Conservation (phyloP, 2,113 vertebrate genomes). For the Suncus etruscus region DNA sequence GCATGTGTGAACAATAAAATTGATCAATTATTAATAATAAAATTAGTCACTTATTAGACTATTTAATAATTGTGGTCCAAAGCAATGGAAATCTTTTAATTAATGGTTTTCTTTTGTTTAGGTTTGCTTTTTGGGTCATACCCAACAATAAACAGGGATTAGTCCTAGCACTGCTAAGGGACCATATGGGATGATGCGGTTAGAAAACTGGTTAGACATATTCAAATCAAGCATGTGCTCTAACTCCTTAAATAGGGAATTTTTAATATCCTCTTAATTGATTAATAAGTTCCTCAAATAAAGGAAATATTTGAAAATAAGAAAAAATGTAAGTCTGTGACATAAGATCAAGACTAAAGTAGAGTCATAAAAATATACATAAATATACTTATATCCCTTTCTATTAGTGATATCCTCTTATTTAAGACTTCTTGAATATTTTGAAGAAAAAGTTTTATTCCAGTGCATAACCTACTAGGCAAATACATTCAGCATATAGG, state of each 20-base stretch:
- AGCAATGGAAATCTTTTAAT: neutral
- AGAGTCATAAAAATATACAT: neutral
- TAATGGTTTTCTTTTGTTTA: no score
- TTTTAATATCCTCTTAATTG: neutral
- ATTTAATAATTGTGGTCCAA: no score
- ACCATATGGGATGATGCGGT: no score
- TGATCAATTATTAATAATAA: neutral
- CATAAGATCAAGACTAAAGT: neutral
- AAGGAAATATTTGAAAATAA: neutral
- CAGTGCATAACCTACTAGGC: neutral
- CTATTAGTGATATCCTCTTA: neutral
- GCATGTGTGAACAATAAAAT: neutral
- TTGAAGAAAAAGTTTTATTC: conserved; percentile 6
- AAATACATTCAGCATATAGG: neutral
- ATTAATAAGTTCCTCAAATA: neutral
- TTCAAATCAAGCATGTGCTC: no score
- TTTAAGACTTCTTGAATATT: neutral
- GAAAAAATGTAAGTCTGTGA: neutral
- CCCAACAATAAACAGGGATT: no score
- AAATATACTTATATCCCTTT: neutral
- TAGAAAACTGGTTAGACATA: no score
- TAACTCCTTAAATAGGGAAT: neutral
- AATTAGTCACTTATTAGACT: neutral
- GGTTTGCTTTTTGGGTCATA: no score
- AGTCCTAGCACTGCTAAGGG: no score